Percentiles rank a stretch among this genome's conserved stretches.
Evolutionary conservation across 2,888 invertebrate genomes (phyloP).

Genomic region (Sarcophaga caerulescens): DNA sequence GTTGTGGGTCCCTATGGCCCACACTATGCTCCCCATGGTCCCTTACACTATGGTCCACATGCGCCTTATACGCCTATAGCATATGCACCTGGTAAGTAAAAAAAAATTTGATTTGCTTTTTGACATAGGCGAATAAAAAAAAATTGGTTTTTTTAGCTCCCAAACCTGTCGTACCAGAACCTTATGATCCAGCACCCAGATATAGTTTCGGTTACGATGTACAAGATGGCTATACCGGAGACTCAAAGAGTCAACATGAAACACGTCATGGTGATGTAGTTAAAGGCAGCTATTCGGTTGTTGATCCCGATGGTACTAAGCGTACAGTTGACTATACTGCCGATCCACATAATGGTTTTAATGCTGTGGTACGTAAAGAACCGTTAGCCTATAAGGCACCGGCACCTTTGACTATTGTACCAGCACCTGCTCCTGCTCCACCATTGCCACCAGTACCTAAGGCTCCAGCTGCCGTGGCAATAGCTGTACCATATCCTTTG

Average conservation of each 20-base stretch:
- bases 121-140: background rate
- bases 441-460: slow-evolving; percentile 74
- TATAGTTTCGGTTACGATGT: slow-evolving; percentile 82
- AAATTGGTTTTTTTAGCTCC: slow-evolving; percentile 67
- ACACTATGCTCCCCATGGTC: slow-evolving; percentile 70
- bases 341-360: slow-evolving; percentile 82
- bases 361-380: slow-evolving; percentile 80
- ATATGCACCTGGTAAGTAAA: slow-evolving; percentile 74
- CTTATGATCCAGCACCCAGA: slow-evolving; percentile 80
- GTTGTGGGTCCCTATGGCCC: slow-evolving; percentile 76
- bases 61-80: slow-evolving; percentile 71
- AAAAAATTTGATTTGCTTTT: background rate
- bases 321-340: slow-evolving; percentile 85
- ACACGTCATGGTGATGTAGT: slow-evolving; percentile 85
- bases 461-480: slow-evolving; percentile 69
- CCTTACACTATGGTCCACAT: slow-evolving; percentile 73
- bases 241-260: slow-evolving; percentile 84
- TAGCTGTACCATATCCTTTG: slow-evolving; percentile 45
- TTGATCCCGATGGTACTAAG: slow-evolving; percentile 84
- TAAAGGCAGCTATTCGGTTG: slow-evolving; percentile 83
- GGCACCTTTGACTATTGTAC: slow-evolving; percentile 72
- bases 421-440: slow-evolving; percentile 74
- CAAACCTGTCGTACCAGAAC: slow-evolving; percentile 77
- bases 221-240: slow-evolving; percentile 82
- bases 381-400: slow-evolving; percentile 77